phyloP scores from a whole-genome alignment of 2,888 invertebrate species.

The Suillia variegata region DNA sequence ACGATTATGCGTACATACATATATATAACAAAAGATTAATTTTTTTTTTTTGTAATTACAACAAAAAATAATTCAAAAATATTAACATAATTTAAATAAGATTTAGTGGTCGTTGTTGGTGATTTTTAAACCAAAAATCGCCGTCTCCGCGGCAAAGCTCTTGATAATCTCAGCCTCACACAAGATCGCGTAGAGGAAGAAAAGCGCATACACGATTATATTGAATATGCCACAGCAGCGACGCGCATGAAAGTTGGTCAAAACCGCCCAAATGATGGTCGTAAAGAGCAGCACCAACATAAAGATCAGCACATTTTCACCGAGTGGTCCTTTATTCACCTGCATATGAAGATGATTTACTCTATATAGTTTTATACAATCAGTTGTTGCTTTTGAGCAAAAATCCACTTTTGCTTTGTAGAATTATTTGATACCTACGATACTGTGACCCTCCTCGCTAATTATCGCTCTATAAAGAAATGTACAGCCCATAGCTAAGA shows the following conservation, averaged over 20 bases:
- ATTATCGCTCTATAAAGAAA: background rate
- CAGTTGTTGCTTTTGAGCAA: background rate
- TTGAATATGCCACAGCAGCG: slow-evolving; percentile 7
- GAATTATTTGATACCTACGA: no score
- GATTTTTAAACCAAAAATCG: no score
- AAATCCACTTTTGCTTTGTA: background rate
- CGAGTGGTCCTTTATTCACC: slow-evolving; percentile 37
- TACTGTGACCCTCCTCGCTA: no score
- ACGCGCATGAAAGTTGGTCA: slow-evolving; percentile 38
- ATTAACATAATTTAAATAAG: no score
- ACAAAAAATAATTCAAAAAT: no score
- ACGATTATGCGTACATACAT: no score
- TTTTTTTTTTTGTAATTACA: no score
- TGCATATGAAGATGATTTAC: slow-evolving; percentile 5
- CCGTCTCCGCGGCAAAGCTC: background rate
- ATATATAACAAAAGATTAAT: no score
- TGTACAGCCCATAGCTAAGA: background rate
- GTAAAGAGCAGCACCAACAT: slow-evolving; percentile 30
- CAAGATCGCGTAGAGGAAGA: background rate
- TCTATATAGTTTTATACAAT: no score
- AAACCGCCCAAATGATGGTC: slow-evolving; percentile 32
- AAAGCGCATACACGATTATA: background rate
- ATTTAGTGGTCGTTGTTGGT: no score
- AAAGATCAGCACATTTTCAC: slow-evolving; percentile 41
- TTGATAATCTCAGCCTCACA: background rate